These are phyloP conservation scores for Aurelia aurita DNA, from an alignment of 30 jellyfish, hydroid and myxozoan genomes.

Conservation along the genomic window DNA sequence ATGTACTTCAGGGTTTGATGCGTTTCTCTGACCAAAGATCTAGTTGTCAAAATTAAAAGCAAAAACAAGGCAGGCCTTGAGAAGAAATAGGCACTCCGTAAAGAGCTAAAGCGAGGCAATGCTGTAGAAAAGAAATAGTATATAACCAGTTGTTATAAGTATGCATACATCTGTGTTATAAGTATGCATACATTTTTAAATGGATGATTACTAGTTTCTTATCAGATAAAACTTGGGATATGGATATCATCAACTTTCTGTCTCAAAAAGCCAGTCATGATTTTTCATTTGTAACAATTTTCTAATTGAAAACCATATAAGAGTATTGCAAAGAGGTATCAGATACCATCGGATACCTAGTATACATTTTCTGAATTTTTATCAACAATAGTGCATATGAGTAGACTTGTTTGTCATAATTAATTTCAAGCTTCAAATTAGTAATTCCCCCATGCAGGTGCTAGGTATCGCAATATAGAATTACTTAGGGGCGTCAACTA, in stretches of 20 bases:
- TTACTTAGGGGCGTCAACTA: too few relatives aligned
- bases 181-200: too few relatives aligned
- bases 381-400: too few relatives aligned
- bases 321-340: background rate
- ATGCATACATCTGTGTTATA: too few relatives aligned
- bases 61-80: constrained; percentile 31
- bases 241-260: background rate
- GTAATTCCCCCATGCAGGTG: too few relatives aligned
- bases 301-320: background rate
- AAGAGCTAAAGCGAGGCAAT: constrained; percentile 25
- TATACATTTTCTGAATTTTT: too few relatives aligned
- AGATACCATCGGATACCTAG: too few relatives aligned
- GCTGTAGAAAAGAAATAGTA: constrained; percentile 1
- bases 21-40: constrained; percentile 40
- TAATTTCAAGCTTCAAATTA: too few relatives aligned
- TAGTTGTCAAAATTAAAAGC: constrained; percentile 14
- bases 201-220: background rate
- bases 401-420: too few relatives aligned
- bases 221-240: too few relatives aligned
- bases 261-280: background rate
- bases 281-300: background rate
- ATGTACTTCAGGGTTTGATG: constrained; percentile 36
- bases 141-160: too few relatives aligned
- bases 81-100: constrained; percentile 30
- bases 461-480: too few relatives aligned